Evolutionary conservation across 2,888 invertebrate species (phyloP).

Genomic region (Mayetiola destructor): DNA sequence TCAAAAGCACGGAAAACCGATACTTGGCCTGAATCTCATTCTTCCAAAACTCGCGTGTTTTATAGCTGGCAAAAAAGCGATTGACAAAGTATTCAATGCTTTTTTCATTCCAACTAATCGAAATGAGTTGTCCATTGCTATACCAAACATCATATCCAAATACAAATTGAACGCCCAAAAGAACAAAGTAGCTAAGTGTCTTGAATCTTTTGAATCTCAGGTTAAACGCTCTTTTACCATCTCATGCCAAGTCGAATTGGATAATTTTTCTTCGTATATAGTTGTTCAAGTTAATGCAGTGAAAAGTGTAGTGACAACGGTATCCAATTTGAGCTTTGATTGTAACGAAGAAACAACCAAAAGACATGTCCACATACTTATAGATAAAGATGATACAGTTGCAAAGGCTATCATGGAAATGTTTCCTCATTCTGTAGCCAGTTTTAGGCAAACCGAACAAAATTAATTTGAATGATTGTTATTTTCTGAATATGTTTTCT

Average conservation of each 20-base stretch:
- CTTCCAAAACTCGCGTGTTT: slow-evolving; percentile 3
- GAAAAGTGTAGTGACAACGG: background rate
- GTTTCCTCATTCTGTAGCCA: slow-evolving; percentile 3
- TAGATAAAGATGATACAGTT: background rate
- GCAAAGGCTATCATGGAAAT: slow-evolving; percentile 5
- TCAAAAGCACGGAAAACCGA: slow-evolving; percentile 1
- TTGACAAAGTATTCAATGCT: slow-evolving; percentile 2
- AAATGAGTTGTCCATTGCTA: slow-evolving; percentile 1
- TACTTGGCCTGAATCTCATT: slow-evolving; percentile 5
- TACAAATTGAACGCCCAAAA: slow-evolving; percentile 1
- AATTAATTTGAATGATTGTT: background rate
- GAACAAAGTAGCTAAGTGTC: background rate
- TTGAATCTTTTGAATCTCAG: background rate
- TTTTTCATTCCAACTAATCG: background rate
- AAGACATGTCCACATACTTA: background rate
- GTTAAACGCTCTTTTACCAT: background rate
- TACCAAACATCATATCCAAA: slow-evolving; percentile 1
- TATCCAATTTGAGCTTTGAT: background rate
- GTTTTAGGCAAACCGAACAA: background rate
- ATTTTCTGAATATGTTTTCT: background rate
- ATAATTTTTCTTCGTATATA: background rate
- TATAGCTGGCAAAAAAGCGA: slow-evolving; percentile 1
- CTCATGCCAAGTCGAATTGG: background rate
- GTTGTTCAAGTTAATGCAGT: background rate
- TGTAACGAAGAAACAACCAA: background rate